Evolutionary conservation across 2,888 invertebrate genomes (phyloP).

Genomic region (Stenodera caucasica): DNA sequence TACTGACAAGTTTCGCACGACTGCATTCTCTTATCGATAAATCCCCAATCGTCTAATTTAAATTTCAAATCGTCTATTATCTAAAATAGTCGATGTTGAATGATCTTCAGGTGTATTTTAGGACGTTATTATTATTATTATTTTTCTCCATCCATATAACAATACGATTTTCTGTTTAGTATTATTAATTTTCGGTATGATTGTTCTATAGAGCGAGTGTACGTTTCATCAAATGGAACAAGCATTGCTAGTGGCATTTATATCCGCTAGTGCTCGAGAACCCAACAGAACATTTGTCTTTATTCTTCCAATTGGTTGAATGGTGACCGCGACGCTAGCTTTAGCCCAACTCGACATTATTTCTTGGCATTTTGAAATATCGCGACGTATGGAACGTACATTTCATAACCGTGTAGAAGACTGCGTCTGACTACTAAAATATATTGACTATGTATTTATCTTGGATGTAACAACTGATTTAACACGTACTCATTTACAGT

Average conservation of each 20-base stretch:
- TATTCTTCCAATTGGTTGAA: constrained; percentile 58
- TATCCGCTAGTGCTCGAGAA: constrained; percentile 51
- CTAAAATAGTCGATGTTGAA: constrained; percentile 43
- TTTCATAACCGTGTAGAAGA: constrained; percentile 51
- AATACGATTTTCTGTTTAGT: no score
- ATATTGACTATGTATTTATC: constrained; percentile 43
- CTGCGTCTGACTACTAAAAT: constrained; percentile 33
- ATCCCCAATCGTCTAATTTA: constrained; percentile 52
- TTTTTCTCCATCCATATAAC: no score
- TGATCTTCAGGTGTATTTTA: constrained; percentile 50
- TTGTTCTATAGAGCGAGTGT: constrained; percentile 44
- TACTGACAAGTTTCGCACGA: constrained; percentile 49
- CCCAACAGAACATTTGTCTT: constrained; percentile 58
- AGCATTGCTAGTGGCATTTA: constrained; percentile 56
- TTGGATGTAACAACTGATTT: constrained; percentile 23
- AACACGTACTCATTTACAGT: constrained; percentile 55
- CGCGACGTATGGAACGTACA: constrained; percentile 50
- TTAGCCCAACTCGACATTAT: constrained; percentile 33
- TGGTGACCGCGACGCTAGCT: constrained; percentile 44
- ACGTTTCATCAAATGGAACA: constrained; percentile 54
- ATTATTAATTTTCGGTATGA: constrained; percentile 48
- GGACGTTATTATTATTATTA: no score
- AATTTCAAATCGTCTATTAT: constrained; percentile 54
- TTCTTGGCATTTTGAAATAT: constrained; percentile 54
- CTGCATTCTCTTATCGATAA: constrained; percentile 49